Evolutionary conservation across 2,888 invertebrate genomes (phyloP).

Genomic region (Ceraclea dissimilis): DNA sequence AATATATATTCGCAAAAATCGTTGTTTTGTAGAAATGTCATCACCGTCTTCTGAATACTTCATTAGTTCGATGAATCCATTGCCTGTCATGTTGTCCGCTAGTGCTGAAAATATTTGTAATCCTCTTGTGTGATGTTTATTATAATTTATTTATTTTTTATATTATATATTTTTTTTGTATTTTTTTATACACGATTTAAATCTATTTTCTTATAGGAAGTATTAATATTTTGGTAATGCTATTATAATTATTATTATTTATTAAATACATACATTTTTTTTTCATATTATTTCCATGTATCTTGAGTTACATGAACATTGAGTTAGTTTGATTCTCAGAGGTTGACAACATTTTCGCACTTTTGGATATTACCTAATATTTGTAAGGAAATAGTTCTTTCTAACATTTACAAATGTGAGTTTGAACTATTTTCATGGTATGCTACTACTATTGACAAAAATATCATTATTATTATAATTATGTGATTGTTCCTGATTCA

Average conservation of each 20-base stretch:
- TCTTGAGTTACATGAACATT: too few relatives aligned
- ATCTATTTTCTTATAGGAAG: too few relatives aligned
- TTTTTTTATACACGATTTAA: too few relatives aligned
- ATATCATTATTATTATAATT: neutral
- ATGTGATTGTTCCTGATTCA: constrained; percentile 25
- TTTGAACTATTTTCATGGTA: neutral
- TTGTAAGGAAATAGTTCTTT: constrained; percentile 7
- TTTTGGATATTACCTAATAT: neutral
- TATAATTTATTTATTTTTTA: too few relatives aligned
- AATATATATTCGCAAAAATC: neutral
- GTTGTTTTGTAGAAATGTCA: neutral
- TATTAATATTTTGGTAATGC: too few relatives aligned
- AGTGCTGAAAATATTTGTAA: too few relatives aligned
- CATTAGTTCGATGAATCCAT: too few relatives aligned
- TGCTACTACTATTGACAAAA: neutral
- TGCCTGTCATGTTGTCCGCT: too few relatives aligned
- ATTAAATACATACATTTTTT: neutral
- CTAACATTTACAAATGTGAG: neutral
- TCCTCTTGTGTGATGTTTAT: too few relatives aligned
- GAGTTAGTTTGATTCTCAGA: neutral
- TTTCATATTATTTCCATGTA: neutral
- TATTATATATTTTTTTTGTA: too few relatives aligned
- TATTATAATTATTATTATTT: neutral
- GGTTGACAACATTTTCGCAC: constrained; percentile 3
- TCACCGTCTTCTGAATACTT: too few relatives aligned